phyloP scores from a whole-genome alignment of 1,140 invertebrate genomes.

The Drosophila tristis region DNA sequence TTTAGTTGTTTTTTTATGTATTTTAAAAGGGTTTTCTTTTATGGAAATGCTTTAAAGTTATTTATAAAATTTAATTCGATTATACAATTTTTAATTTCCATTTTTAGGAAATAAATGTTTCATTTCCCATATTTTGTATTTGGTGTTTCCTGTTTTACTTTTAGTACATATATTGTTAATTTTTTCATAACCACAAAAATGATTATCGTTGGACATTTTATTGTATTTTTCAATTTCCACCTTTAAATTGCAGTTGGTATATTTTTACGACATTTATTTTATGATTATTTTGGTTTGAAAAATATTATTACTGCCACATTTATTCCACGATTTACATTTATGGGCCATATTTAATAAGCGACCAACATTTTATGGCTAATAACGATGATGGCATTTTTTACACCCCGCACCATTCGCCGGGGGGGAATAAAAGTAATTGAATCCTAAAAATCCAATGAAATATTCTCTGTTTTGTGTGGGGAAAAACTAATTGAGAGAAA shows the following conservation, averaged over 20 bases:
- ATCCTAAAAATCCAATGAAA: conserved; percentile 45
- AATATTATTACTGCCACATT: conserved; percentile 50
- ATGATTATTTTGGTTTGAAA: conserved; percentile 28
- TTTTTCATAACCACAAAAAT: no score
- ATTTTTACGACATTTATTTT: conserved; percentile 31
- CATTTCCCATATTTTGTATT: no score
- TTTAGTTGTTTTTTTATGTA: background rate
- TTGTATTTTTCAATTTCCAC: background rate
- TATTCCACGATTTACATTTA: conserved; percentile 64
- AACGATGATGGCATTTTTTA: conserved; percentile 44
- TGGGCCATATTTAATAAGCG: conserved; percentile 66
- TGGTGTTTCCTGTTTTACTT: no score
- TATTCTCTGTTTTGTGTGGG: conserved; percentile 37
- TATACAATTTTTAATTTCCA: no score
- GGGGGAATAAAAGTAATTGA: conserved; percentile 57
- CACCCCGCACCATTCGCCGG: conserved; percentile 14
- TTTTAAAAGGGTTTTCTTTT: conserved; percentile 2
- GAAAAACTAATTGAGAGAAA: conserved; percentile 55
- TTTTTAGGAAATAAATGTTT: no score
- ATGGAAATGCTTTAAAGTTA: background rate
- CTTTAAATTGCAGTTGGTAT: conserved; percentile 6
- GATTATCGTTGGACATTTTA: no score
- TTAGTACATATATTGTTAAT: no score
- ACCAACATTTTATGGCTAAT: conserved; percentile 68
- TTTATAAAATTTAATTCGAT: background rate